Conservation (phyloP, 2,888 invertebrate species). For the Ophioninae sp. region DNA sequence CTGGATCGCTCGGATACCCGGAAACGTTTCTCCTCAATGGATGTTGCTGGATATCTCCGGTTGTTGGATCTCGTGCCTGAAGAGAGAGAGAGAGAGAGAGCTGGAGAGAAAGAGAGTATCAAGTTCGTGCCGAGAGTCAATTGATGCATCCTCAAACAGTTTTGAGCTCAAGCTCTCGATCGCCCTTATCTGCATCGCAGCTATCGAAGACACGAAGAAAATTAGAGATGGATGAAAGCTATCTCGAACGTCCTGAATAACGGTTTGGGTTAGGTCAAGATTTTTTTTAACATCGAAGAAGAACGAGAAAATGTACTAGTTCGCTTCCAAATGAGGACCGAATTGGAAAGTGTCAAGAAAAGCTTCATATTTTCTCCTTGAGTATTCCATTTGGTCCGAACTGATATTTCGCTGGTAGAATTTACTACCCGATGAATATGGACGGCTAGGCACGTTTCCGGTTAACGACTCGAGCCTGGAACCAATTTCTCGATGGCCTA, state of each 20-base stretch:
- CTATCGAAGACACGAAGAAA: conserved; percentile 24
- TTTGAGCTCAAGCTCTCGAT: background rate
- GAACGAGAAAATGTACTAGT: no score
- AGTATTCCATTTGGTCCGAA: conserved; percentile 32
- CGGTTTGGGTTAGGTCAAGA: no score
- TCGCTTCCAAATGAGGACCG: conserved; percentile 19
- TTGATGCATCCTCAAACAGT: conserved; percentile 50
- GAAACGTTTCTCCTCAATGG: conserved; percentile 44
- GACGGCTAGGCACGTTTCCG: conserved; percentile 53
- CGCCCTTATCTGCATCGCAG: conserved; percentile 7
- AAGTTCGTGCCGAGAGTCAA: conserved; percentile 42
- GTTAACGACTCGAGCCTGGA: conserved; percentile 49
- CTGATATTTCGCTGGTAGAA: background rate
- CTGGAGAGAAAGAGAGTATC: background rate
- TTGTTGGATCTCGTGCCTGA: background rate
- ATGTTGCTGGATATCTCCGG: conserved; percentile 37
- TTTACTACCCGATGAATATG: conserved; percentile 46
- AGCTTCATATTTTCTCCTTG: conserved; percentile 25
- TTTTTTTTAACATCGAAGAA: no score
- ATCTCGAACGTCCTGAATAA: conserved; percentile 36
- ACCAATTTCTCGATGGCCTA: conserved; percentile 58
- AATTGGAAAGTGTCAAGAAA: conserved; percentile 9
- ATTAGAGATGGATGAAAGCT: no score
- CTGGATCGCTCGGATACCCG: conserved; percentile 48
- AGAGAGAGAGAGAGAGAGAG: no score